Base-by-base conservation (phyloP, 1,140 invertebrate species). In the Sarcophaga peregrina region DNA sequence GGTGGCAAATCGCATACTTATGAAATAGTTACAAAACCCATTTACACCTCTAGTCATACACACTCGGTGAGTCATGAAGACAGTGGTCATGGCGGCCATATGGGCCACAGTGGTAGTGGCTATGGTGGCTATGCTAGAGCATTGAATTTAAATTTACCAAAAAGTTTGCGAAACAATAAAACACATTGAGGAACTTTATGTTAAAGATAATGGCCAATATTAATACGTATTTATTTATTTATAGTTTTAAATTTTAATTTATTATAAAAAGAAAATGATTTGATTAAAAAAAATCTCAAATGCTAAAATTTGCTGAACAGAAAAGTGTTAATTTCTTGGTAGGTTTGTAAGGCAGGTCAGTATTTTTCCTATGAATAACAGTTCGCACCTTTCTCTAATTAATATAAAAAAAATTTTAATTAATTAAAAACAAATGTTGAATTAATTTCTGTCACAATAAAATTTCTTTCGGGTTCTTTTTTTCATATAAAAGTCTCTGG, bases 21-120 rank as follows among this genome's bases (percentile, higher is more conserved):
- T 86, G 95, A 96, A 90, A 95, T 96, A 76, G 93, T 96, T 50
- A 94, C 95, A 78, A 96, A 96, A 85, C 95, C 95, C 0, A 92
- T 96, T 0, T 95, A 96, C 87, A 93, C 93, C 0, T 93, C 94
- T 73, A 92, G 93, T 0, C 95, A 95, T 84, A 93, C 93, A 2
- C 95, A 96, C 83, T 95, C 95, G 10, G 92, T 93, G 0, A 92
- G 93, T 84, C 94, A 95, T 87, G 94, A 95, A 80, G 92, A 93
- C 11, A 92, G 93, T 46, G 93, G 92, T 0, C 91, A 92, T 72
- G 91, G 90, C 37, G 92, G 93, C 0, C 92, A 94, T 87, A 94
- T 94, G 4, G 73, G 75, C 11, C 92, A 93, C 88, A 94, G 94
- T 11, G 87, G 87, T 11, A 94, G 93, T 8, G 87, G 88, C 4